These are phyloP conservation scores for Netelia virgata DNA, from an alignment of 2,888 invertebrate genomes.

Conservation along the genomic window DNA sequence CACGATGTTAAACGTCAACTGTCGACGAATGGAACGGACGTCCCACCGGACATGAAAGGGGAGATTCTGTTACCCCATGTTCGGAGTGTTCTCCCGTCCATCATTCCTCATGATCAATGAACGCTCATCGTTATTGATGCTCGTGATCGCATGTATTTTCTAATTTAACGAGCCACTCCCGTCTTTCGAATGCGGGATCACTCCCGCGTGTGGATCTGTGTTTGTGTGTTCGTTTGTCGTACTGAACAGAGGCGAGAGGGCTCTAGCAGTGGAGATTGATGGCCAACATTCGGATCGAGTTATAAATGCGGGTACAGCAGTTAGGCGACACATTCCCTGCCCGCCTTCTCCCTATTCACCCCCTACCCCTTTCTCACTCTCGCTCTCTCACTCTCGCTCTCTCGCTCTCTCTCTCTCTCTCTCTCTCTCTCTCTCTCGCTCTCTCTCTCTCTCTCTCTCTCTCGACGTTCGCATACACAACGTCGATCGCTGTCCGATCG, in stretches of 20 bases:
- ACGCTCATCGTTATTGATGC: constrained; percentile 63
- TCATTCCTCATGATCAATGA: constrained; percentile 57
- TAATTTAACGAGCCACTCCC: constrained; percentile 62
- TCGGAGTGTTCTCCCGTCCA: constrained; percentile 37
- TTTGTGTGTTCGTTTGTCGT: neutral
- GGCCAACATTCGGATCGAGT: constrained; percentile 63
- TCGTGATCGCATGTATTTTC: constrained; percentile 59
- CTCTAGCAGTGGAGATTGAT: constrained; percentile 56
- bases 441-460: constrained; percentile 6
- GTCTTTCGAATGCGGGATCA: constrained; percentile 52
- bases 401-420: constrained; percentile 36
- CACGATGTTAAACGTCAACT: constrained; percentile 50
- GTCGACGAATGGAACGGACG: constrained; percentile 33
- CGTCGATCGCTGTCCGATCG: constrained; percentile 51
- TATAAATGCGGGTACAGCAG: constrained; percentile 59
- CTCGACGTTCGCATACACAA: constrained; percentile 32
- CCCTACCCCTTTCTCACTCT: constrained; percentile 22
- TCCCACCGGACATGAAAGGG: constrained; percentile 17
- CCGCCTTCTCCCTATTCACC: constrained; percentile 13
- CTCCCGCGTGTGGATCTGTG: constrained; percentile 12
- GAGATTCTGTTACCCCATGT: constrained; percentile 27
- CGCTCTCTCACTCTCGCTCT: constrained; percentile 27
- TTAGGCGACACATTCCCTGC: constrained; percentile 39
- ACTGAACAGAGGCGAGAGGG: constrained; percentile 26
- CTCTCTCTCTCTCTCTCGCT: constrained; percentile 24